phyloP scores from a whole-genome alignment of 2,113 vertebrate genomes.

The Ictidomys tridecemlineatus region DNA sequence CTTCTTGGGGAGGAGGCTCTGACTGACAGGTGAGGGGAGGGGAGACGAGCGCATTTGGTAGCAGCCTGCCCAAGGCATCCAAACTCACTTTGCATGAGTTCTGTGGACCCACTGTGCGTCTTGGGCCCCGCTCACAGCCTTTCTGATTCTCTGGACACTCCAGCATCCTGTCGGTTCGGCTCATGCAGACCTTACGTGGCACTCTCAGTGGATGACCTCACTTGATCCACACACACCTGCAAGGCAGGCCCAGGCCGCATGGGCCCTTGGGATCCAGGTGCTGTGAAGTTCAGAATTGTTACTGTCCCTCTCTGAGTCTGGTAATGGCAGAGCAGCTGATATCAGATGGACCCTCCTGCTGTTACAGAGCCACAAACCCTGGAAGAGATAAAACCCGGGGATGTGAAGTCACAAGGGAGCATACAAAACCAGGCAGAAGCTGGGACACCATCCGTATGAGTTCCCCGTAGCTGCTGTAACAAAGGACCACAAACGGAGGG shows the following conservation, averaged over 20 bases:
- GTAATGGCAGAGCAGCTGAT: neutral
- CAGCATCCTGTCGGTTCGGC: neutral
- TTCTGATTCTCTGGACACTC: neutral
- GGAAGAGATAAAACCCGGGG: neutral
- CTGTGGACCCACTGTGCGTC: accelerated
- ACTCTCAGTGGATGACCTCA: no score
- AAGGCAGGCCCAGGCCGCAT: no score
- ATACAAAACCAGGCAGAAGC: neutral
- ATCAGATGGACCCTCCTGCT: no score
- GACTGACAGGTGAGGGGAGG: neutral
- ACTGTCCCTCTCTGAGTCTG: neutral
- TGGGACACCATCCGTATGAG: accelerated
- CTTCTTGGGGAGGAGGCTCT: neutral
- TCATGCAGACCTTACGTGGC: no score
- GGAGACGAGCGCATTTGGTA: accelerated
- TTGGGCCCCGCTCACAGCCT: accelerated
- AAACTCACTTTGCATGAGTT: no score
- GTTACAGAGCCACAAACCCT: no score
- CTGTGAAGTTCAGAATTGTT: neutral
- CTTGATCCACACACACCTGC: neutral
- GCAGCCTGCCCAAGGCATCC: neutral
- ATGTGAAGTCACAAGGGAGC: neutral
- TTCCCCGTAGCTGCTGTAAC: neutral
- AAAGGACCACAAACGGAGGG: neutral
- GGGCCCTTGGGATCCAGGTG: neutral